Conservation (phyloP, 1,140 invertebrate genomes). For the Cydia fagiglandana region DNA sequence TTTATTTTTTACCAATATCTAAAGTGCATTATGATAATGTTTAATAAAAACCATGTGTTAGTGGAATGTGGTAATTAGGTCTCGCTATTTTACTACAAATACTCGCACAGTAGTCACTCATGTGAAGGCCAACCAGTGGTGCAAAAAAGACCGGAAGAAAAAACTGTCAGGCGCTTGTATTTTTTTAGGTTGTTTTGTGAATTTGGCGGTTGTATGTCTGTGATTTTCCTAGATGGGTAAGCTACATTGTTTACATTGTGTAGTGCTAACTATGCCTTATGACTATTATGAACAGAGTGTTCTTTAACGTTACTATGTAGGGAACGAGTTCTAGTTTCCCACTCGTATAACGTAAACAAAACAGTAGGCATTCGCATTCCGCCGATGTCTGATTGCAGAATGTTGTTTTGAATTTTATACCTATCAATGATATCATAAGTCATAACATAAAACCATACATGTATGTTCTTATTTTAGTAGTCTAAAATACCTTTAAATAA, state of each 20-base stretch:
- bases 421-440: neutral
- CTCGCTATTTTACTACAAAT: conserved; percentile 25
- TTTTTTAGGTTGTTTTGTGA: neutral
- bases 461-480: neutral
- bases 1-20: conserved; percentile 32
- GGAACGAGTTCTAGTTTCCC: neutral
- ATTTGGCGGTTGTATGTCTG: neutral
- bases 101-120: conserved; percentile 27
- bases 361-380: conserved; percentile 5
- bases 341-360: neutral
- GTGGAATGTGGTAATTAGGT: conserved; percentile 7
- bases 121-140: conserved; percentile 22
- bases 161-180: conserved; percentile 21
- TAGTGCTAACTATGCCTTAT: neutral
- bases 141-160: conserved; percentile 24
- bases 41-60: neutral
- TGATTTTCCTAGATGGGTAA: conserved; percentile 8
- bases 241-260: neutral
- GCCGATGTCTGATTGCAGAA: neutral
- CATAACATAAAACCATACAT: neutral
- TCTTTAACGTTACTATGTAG: neutral
- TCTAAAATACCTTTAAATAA: too few species aligned
- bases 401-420: conserved; percentile 1
- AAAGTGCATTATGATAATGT: neutral
- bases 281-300: too few species aligned